Percentiles rank a stretch among this genome's conserved stretches.
Conservation (phyloP, 2,113 vertebrate genomes). For the Lanius ludovicianus region DNA sequence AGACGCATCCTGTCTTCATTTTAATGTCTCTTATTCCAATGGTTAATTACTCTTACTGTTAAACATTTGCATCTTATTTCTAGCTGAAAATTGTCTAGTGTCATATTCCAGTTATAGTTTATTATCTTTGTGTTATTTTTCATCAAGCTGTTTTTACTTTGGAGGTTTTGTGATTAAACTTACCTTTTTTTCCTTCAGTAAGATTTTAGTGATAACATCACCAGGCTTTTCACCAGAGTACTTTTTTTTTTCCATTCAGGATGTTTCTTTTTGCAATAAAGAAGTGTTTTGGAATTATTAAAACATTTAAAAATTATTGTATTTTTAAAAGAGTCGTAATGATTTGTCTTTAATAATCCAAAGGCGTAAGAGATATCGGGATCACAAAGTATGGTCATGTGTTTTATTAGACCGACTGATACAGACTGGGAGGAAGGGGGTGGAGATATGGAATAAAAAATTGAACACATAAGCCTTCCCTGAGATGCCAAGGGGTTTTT, state of each 20-base stretch:
- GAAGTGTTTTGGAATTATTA: not conserved
- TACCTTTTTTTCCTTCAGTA: not conserved
- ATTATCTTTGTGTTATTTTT: not conserved
- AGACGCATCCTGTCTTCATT: constrained; percentile 46
- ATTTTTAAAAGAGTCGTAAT: not conserved
- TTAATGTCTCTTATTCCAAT: constrained; percentile 23
- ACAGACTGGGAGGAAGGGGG: not conserved
- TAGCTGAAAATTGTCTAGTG: not conserved
- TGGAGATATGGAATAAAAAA: not conserved
- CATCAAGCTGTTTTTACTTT: not conserved
- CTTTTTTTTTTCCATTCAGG: not conserved
- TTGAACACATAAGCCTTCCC: not conserved
- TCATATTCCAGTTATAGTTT: constrained; percentile 36
- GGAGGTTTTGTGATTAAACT: not conserved
- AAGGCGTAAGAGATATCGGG: not conserved
- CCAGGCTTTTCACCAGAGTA: not conserved
- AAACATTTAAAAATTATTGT: not conserved
- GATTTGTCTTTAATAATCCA: not conserved
- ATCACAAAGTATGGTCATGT: not conserved
- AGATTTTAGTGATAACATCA: not conserved
- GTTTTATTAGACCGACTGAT: not conserved
- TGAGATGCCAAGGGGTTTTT: not conserved
- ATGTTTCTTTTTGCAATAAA: not conserved
- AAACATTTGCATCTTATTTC: constrained; percentile 54
- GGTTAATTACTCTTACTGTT: constrained; percentile 61